Evolutionary conservation across 2,888 invertebrate genomes (phyloP), one percentile per base, ranked within the genome.

Genomic region (Plebejus anna): DNA sequence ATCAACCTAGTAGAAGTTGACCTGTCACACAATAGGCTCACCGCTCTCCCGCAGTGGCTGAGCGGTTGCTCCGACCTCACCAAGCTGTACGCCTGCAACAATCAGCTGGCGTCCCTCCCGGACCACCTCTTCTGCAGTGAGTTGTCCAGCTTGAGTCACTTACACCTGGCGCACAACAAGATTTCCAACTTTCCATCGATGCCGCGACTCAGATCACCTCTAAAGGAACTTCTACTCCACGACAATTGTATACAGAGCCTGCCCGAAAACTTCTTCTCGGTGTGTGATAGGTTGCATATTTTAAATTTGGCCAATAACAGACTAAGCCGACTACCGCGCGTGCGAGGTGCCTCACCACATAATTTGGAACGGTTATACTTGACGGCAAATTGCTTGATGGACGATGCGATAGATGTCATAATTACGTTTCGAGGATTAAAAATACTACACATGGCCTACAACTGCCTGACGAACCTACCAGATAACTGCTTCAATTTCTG

Each of bases 261-360:
- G 77, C 97, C 97, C 9, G 96, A 96, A 79, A 97, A 96, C 83
- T 96, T 97, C 84, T 97, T 97, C 85, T 95, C 95, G 78, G 95
- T 95, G 4, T 94, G 96, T 80, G 94, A 95, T 76, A 92, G 94
- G 80, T 90, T 98, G 80, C 95, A 95, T 81, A 94, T 96, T 4
- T 86, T 98, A 76, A 98, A 98, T 89, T 92, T 97, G 61, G 96
- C 97, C 2, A 97, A 97, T 85, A 98, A 98, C 87, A 95, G 96
- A 80, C 85, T 97, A 42, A 95, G 95, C 80, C 95, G 96, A 76
- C 87, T 97, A 80, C 97, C 97, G 1, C 95, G 94, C 77, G 95
- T 94, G 6, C 92, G 95, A 82, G 95, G 95, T 55, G 93, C 92
- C 11, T 93, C 96, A 66, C 96, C 96, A 83, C 90, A 92, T 82